Evolutionary conservation across 2,113 vertebrate genomes (phyloP).

Genomic region (Pomatorhinus ruficollis): DNA sequence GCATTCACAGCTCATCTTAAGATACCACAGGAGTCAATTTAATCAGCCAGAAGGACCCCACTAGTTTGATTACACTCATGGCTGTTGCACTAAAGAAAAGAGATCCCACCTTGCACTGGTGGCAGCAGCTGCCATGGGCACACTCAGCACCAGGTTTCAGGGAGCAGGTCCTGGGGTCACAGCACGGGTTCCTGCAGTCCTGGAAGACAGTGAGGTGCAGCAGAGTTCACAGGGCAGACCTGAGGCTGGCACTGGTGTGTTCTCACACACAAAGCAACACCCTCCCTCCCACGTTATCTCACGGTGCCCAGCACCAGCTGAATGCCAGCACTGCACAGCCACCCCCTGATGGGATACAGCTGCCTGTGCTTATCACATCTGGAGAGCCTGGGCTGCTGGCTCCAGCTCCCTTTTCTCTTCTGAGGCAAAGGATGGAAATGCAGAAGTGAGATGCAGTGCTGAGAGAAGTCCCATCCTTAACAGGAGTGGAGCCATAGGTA

Average conservation of each 20-base stretch:
- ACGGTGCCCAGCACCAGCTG: background rate
- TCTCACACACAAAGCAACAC: background rate
- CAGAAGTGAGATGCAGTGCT: background rate
- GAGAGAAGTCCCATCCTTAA: background rate
- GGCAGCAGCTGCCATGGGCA: constrained; percentile 93
- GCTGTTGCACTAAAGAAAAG: background rate
- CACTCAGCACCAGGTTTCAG: constrained; percentile 88
- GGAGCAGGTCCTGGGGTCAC: constrained; percentile 90
- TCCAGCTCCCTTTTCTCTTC: background rate
- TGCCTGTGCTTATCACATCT: background rate
- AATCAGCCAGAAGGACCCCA: background rate
- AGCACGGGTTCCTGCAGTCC: constrained; percentile 94
- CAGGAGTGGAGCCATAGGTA: background rate
- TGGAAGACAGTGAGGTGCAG: constrained; percentile 10
- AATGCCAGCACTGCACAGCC: background rate
- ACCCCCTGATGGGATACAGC: background rate
- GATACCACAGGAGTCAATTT: background rate
- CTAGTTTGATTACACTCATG: background rate
- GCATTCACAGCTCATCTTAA: background rate
- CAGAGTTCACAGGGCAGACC: background rate
- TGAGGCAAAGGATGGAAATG: background rate
- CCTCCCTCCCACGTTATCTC: background rate
- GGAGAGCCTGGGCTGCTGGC: background rate
- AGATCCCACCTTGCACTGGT: constrained; percentile 87
- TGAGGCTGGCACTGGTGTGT: background rate